Base-by-base conservation (phyloP, 2,888 invertebrate genomes). In the Ophion costatus region DNA sequence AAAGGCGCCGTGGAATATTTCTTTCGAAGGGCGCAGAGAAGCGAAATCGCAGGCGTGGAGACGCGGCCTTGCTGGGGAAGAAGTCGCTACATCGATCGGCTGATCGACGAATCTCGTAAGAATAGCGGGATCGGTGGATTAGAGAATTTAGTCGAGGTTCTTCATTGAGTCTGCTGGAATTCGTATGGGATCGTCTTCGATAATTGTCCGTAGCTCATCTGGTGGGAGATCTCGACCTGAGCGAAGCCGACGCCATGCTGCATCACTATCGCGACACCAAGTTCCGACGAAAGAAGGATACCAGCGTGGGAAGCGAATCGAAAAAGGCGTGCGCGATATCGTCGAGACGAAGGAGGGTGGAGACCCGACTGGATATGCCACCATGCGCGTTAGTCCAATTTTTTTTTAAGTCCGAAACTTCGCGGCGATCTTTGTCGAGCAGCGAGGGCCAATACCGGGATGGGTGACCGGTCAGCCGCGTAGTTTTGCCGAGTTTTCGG, bases 51-150 rank as follows among this genome's bases (percentile, higher is more conserved):
- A 14, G 83, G 74, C 4, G 85, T 84, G 14, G 87, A 88, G 64
- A 86, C 83, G 17, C 82, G 89, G 75, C 89, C 88, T 61, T 85
- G 84, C 59, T 89, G 89, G 88, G 87, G 89, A 2, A 88, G 87
- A 33, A 86, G 79, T 86, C 88, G 87, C 38, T 89, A 88, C 61
- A 84, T 87, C 24, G 89, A 88, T 56, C 85, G 87, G 51, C 84
- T 89, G 33, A 87, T 89, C 10, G 87, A 89, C 69, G 86, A 89
- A 80, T 88, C 88, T 11, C 88, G 89, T 89, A 42, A 87, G 87
- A 82, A 67, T 14, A 42, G 4, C 20, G 6, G 66, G 56, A 24
- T 66, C 10, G 0, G 7, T 38, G 7, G 38, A 38, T 38, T 9
- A 38, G 38, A 38, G 38, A 38, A 38, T 38, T 9, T 1, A 38